Evolutionary conservation across 2,113 vertebrate species (phyloP), one percentile per base, ranked within the genome.

Genomic region (Turdus rufiventris): DNA sequence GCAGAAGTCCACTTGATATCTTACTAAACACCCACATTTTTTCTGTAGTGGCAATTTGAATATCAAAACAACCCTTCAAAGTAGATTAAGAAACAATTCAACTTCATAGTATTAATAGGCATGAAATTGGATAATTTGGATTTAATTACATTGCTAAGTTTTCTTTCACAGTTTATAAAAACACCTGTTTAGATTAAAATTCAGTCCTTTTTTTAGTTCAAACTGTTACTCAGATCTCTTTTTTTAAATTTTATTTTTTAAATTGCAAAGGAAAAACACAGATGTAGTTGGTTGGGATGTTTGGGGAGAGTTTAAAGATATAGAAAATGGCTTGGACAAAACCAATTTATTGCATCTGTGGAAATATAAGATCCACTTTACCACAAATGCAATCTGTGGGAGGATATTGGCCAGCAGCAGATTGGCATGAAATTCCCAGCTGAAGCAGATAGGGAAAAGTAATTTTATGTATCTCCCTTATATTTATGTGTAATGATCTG

Each of bases 41-140:
- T 93, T 85, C 67, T 94, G 66, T 75, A 87, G 68, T 73, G 51
- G 34, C 45, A 95, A 96, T 97, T 95, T 95, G 86, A 97, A 97
- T 96, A 96, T 96, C 95, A 96, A 93, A 96, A 96, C 91, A 97
- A 60, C 89, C 61, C 89, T 97, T 97, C 93, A 95, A 97, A 96
- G 94, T 36, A 92, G 74, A 95, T 97, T 96, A 96, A 96, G 95
- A 92, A 96, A 97, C 96, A 97, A 97, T 97, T 96, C 10, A 0
- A 80, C 88, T 96, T 96, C 91, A 89, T 79, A 92, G 91, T 92
- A 95, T 97, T 96, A 96, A 93, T 94, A 61, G 86, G 96, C 93
- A 95, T 96, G 96, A 96, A 97, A 97, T 96, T 96, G 96, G 94
- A 96, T 96, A 96, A 97, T 96, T 96, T 95, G 95, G 84, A 93